Base-by-base conservation (phyloP, 53 echinoderm and acorn worm species). In the Luidia sarsii region DNA sequence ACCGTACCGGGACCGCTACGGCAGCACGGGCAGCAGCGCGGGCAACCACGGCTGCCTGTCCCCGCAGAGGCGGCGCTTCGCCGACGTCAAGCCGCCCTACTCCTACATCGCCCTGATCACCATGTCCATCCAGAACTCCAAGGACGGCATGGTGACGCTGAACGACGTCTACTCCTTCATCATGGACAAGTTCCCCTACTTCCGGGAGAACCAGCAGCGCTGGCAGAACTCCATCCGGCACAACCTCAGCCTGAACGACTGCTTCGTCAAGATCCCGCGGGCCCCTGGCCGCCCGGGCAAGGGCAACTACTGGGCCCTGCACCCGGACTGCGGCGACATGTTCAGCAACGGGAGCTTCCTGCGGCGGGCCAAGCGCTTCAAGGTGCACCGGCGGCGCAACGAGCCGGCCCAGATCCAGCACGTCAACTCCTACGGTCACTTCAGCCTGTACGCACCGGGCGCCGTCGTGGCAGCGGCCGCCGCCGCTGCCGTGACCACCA, bases 221-320 rank as follows among this genome's bases (percentile, higher is more conserved):
- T 93, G 94, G 94, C 94, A 93, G 68, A 93, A 93, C 72, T 93
- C 94, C 14, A 90, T 93, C 55, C 94, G 94, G 31, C 94, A 93
- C 39, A 93, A 93, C 60, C 54, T 90, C 43, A 85, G 86, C 27
- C 81, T 93, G 7, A 93, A 93, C 56, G 94, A 93, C 81, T 93
- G 94, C 30, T 93, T 93, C 65, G 87, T 93, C 82, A 93, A 93
- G 66, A 82, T 93, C 10, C 90, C 94, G 9, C 80, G 94, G 39
- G 94, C 94, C 2, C 94, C 90, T 24, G 94, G 94, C 33, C 80
- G 94, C 22, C 94, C 94, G 10, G 94, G 94, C 9, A 93, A 93
- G 61, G 94, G 94, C 7, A 93, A 93, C 69, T 93, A 93, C 60
- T 93, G 94, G 94, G 90, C 94, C 15, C 75, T 93, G 33, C 94